Conservation (phyloP, 2,797 vertebrate species). For the Darevskia mixta region DNA sequence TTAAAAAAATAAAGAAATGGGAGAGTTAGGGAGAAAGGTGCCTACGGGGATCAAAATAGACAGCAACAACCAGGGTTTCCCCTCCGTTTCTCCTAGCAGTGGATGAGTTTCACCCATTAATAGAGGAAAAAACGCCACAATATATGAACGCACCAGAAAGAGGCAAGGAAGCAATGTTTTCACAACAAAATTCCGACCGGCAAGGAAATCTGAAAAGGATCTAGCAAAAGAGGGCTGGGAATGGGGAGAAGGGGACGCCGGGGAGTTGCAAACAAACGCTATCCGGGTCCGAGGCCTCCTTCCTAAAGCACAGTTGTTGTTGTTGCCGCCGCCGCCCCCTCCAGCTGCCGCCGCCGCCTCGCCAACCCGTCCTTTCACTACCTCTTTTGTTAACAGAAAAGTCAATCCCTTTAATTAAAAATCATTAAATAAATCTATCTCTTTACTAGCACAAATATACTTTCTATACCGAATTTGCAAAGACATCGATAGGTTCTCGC, state of each 20-base stretch:
- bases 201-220: too few relatives aligned
- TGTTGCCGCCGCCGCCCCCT: neutral
- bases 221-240: too few relatives aligned
- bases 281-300: neutral
- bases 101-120: neutral
- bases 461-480: conserved; percentile 19
- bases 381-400: conserved; percentile 57
- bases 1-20: neutral
- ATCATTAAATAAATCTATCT: conserved; percentile 48
- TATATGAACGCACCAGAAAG: neutral
- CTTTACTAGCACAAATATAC: conserved; percentile 43
- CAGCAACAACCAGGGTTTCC: neutral
- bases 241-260: neutral
- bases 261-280: neutral
- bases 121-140: rapidly evolving
- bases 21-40: neutral
- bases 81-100: neutral
- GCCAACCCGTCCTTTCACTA: neutral
- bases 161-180: neutral
- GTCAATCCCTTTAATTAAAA: conserved; percentile 63
- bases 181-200: neutral
- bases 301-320: neutral
- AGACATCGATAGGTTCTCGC: neutral
- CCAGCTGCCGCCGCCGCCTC: neutral
- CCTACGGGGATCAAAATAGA: neutral